Evolutionary conservation across 2,888 invertebrate genomes (phyloP), one percentile per base, ranked within the genome.

Genomic region (Spodoptera exigua): DNA sequence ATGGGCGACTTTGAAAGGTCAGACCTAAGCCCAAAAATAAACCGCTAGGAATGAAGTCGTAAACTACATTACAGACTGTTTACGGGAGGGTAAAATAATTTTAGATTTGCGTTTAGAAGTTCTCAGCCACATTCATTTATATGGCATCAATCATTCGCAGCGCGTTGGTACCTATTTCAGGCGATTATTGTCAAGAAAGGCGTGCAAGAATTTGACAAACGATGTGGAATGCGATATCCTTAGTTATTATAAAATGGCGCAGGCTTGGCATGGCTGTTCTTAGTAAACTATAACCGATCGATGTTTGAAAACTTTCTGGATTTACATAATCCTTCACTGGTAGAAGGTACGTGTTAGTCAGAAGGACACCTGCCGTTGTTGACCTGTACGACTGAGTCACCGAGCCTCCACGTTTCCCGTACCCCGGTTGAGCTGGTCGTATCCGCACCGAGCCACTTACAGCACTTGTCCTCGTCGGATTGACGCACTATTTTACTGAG

Each of bases 41-140:
- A 72, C 61, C 45, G 48, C 48, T 35, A 47, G 61, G 61, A 70
- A 76, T 70, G 46, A 67, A 70, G 53, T 65, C 60, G 61, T 78
- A 70, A 77, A 75, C 53, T 61, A 62, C 58, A 34, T 57, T 61
- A 52, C 52, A 40, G 40, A 55, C 32, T 64, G 60, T 70, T 79
- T 73, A 76, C 53, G 13, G 34, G 44, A 34, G 51, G 52, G 40
- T 63, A 46, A 59, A 66, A 60, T 58, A 41, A 62, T 58, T 75
- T 60, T 45, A 54, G 52, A 46, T 40, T 41, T 56, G 40, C 34
- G 17, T 47, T 40, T 40, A 57, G 53, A 62, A 39, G 14, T 45
- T 55, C n/a, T 37, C 13, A 35, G 34, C 32, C 64, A 56, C 27
- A 37, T 46, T 57, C 56, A 37, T 58, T 40, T 67, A 27, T 57